Conservation (phyloP, 2,113 vertebrate species). For the Ceratotherium simum region DNA sequence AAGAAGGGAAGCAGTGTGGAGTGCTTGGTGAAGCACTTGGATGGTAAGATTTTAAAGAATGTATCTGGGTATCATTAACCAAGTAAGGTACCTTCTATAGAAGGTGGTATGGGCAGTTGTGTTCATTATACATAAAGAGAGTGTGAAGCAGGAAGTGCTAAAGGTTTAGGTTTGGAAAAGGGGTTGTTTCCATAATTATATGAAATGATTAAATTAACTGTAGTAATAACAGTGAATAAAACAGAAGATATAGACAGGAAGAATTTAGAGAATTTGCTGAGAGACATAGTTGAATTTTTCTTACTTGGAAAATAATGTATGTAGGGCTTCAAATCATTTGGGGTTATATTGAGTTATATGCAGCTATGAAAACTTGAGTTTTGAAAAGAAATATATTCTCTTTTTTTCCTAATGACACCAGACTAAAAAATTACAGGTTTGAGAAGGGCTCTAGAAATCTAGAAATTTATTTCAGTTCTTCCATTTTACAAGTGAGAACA, state of each 20-base stretch:
- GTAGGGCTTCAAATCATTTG: neutral
- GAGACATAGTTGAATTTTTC: neutral
- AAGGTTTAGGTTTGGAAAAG: neutral
- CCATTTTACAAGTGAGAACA: neutral
- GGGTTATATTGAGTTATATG: neutral
- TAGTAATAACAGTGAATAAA: neutral
- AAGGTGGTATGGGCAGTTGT: neutral
- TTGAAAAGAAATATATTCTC: neutral
- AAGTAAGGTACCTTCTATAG: neutral
- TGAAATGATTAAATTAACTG: neutral
- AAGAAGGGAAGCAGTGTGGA: neutral
- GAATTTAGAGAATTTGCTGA: neutral
- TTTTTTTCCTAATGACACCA: neutral
- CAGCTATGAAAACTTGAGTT: neutral
- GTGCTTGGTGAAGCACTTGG: neutral
- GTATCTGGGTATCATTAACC: neutral
- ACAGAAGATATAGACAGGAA: neutral
- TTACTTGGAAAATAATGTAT: neutral
- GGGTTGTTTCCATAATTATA: neutral
- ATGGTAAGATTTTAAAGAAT: neutral
- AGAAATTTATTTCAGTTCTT: neutral
- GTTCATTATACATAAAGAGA: neutral
- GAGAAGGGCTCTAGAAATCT: neutral
- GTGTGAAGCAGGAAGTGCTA: neutral
- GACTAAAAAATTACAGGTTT: neutral